Evolutionary conservation across 2,797 vertebrate species (phyloP).

Genomic region (Poecilia wingei): DNA sequence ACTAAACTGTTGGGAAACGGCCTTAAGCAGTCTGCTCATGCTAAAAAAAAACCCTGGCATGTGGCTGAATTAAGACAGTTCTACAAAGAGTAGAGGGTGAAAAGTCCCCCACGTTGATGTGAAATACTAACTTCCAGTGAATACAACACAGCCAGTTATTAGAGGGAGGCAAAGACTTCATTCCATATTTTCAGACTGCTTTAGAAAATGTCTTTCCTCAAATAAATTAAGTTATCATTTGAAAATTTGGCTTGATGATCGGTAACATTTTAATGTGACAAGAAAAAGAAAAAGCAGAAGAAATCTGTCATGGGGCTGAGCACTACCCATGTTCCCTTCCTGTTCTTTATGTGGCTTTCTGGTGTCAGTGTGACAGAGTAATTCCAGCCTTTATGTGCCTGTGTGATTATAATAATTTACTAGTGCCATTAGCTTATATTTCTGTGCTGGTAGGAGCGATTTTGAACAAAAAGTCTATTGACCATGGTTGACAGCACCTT

Average conservation of each 20-base stretch:
- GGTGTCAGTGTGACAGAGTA: background rate
- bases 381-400: background rate
- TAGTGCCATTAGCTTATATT: background rate
- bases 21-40: background rate
- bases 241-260: background rate
- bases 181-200: background rate
- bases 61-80: background rate
- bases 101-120: background rate
- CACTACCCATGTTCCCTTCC: background rate
- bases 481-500: background rate
- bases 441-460: background rate
- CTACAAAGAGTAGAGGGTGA: background rate
- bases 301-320: background rate
- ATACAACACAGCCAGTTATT: background rate
- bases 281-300: background rate
- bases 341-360: background rate
- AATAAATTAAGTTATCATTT: background rate
- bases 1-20: background rate
- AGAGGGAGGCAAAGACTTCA: background rate
- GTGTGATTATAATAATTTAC: background rate
- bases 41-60: background rate
- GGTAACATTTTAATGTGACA: background rate
- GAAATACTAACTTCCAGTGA: background rate
- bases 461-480: background rate
- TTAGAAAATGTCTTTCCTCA: background rate